phyloP scores from a whole-genome alignment of 2,888 invertebrate genomes.

The Abscondita cerata region DNA sequence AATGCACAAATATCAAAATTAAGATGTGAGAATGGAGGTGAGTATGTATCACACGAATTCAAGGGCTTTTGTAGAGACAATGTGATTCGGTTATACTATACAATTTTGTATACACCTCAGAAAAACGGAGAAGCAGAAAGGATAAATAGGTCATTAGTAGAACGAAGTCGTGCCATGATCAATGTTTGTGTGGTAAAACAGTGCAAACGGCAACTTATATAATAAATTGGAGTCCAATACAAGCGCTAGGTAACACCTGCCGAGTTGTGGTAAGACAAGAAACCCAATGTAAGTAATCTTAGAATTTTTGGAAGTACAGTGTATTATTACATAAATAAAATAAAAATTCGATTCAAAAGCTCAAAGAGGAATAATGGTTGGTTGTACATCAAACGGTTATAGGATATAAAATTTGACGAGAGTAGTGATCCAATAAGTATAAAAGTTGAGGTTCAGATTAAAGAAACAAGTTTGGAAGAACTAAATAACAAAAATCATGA shows the following conservation, averaged over 20 bases:
- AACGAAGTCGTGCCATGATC: not conserved
- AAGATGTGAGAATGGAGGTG: no score
- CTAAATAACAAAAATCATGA: not conserved
- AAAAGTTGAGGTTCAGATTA: not conserved
- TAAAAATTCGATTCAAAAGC: not conserved
- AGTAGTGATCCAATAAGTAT: not conserved
- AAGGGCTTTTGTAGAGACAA: not conserved
- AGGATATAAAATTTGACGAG: not conserved
- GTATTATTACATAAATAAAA: not conserved
- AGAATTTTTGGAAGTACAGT: not conserved
- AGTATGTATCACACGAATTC: not conserved
- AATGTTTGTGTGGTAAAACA: not conserved
- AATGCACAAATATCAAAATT: no score
- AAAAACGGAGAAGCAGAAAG: not conserved
- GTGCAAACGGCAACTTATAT: not conserved
- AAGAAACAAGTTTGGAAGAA: not conserved
- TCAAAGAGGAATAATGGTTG: not conserved
- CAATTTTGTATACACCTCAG: not conserved
- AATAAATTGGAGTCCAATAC: not conserved
- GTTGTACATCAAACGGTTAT: not conserved
- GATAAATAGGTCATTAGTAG: not conserved
- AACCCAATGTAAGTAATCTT: not conserved
- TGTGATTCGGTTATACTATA: not conserved
- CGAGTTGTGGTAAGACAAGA: not conserved
- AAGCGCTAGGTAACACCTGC: not conserved